Conservation (phyloP, 1,140 invertebrate genomes). For the Cecropterus lyciades region DNA sequence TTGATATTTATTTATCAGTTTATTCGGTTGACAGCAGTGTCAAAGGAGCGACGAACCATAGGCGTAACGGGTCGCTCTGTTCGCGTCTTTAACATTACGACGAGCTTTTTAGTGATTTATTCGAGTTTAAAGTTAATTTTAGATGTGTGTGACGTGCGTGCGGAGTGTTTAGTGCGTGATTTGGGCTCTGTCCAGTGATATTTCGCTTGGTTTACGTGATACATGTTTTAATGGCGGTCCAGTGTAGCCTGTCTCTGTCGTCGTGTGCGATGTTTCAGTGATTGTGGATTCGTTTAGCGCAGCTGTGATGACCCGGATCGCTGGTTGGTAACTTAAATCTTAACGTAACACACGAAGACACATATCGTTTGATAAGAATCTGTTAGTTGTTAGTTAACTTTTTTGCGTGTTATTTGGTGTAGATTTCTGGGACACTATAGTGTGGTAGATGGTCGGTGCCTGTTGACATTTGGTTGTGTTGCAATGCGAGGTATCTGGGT, state of each 20-base stretch:
- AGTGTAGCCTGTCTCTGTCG: constrained; percentile 39
- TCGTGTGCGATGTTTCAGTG: constrained; percentile 54
- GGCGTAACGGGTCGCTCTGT: constrained; percentile 61
- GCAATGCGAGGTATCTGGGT: constrained; percentile 65
- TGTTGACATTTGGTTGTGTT: constrained; percentile 75
- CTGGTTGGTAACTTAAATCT: too few species aligned
- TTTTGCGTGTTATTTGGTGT: neutral
- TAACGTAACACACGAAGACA: too few species aligned
- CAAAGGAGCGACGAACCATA: constrained; percentile 57
- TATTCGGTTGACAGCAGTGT: constrained; percentile 62
- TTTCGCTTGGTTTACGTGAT: constrained; percentile 50
- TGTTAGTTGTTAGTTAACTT: too few species aligned
- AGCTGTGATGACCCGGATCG: constrained; percentile 59
- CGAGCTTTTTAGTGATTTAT: constrained; percentile 63
- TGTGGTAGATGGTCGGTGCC: constrained; percentile 51
- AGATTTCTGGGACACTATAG: constrained; percentile 52
- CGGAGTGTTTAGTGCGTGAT: constrained; percentile 40
- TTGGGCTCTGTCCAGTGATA: constrained; percentile 46
- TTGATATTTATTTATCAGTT: constrained; percentile 70
- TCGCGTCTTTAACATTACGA: constrained; percentile 47
- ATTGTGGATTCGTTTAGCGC: constrained; percentile 42
- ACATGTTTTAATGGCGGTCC: constrained; percentile 68
- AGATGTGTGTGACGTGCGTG: constrained; percentile 30
- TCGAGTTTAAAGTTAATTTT: constrained; percentile 54
- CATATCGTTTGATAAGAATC: too few species aligned